These are phyloP conservation scores for Strigops habroptila DNA, from an alignment of 2,113 vertebrate genomes.

Conservation along the genomic window DNA sequence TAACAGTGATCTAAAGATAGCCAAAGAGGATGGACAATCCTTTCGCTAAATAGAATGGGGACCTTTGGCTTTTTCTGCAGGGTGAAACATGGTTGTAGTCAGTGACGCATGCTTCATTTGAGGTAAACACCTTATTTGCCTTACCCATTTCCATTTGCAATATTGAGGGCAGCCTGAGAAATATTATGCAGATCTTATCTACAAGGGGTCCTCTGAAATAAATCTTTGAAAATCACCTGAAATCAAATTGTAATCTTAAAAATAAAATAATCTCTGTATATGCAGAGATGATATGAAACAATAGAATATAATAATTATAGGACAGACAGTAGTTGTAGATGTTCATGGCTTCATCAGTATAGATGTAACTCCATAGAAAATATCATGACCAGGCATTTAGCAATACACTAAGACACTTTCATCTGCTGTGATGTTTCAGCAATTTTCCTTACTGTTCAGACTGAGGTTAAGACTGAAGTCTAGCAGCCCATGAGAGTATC, in stretches of 20 bases:
- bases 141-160: background rate
- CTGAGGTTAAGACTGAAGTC: background rate
- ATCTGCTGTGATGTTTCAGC: background rate
- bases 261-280: background rate
- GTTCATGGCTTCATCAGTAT: background rate
- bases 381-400: background rate
- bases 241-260: background rate
- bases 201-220: background rate
- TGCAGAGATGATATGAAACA: background rate
- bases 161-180: background rate
- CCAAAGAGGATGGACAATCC: background rate
- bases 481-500: background rate
- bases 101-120: background rate
- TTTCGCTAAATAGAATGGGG: background rate
- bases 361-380: background rate
- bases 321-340: background rate
- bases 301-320: background rate
- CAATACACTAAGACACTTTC: background rate
- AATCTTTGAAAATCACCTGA: background rate
- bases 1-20: conserved; percentile 36
- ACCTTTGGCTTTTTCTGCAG: background rate
- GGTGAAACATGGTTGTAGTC: background rate
- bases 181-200: background rate
- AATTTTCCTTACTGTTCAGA: background rate
- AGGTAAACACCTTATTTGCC: background rate